Evolutionary conservation across 2,888 invertebrate genomes (phyloP).

Genomic region (Camponotus fellah): DNA sequence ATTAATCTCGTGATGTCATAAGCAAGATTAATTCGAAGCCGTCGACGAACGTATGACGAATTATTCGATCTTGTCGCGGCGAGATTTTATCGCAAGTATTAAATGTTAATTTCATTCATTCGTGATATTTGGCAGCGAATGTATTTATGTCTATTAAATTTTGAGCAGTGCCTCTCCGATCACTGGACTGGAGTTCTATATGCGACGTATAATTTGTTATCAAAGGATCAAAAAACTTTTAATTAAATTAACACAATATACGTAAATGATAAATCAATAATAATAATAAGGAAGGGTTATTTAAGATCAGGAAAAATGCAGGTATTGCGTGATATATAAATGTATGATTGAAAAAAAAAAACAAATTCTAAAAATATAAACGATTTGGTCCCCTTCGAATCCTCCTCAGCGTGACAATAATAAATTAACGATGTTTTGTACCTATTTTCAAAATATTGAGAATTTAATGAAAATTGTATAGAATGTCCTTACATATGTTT

Average conservation of each 20-base stretch:
- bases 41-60: constrained; percentile 49
- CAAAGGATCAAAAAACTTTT: not conserved
- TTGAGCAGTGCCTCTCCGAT: not conserved
- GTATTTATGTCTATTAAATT: constrained; percentile 11
- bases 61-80: constrained; percentile 16
- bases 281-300: no score
- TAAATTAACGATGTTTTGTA: no score
- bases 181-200: not conserved
- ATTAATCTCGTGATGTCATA: constrained; percentile 64
- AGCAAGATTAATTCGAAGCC: constrained; percentile 43
- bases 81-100: not conserved
- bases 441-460: no score
- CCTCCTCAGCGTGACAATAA: no score
- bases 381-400: no score
- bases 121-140: not conserved
- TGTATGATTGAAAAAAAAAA: no score
- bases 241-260: not conserved
- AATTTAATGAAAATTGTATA: no score
- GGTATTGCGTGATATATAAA: no score
- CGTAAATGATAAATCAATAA: no score
- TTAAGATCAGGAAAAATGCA: no score
- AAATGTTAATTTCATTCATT: not conserved
- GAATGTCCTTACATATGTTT: no score
- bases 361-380: no score
- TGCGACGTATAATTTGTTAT: constrained; percentile 34